Base-by-base conservation (phyloP, 2,888 invertebrate species). In the Alviniconcha strummeri region DNA sequence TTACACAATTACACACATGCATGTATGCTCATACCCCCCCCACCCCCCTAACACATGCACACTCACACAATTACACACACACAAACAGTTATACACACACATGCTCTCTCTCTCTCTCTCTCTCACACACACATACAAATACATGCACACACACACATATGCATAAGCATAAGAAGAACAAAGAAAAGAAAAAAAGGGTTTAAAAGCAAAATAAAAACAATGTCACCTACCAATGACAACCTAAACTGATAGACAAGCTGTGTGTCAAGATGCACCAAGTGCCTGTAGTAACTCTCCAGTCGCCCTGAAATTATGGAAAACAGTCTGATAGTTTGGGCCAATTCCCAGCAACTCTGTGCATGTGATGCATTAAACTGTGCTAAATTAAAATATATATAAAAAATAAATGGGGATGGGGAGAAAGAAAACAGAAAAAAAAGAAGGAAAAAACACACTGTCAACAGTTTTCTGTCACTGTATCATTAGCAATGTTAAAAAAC, bases 161-260 rank as follows among this genome's bases (percentile, higher is more conserved):
- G 64, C 36, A 36, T 36, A 36, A 36, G 36, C 36, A 36, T 3
- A 36, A 36, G 36, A 36, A 36, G 36, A 36, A 36, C 36, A 36
- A 36, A 36, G 1, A 36, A 36, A 36, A 36, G 1, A 36, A 36
- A 36, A 36, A 36, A 36, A 36, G 36, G 0, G 36, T 36, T 36
- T 36, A 36, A 36, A 36, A 36, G 36, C 36, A 36, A 36, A 36
- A 36, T 36, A 55, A 54, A 11, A 75, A 15, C 17, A 75, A 55
- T 15, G 8, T 15, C 4, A 36, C 81, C 71, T 72, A 84, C 81
- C 84, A 84, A 17, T 15, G 78, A 84, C 69, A 78, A 54, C 57
- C 15, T 74, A 55, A 54, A 84, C 52, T 57, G 77, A 60, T n/a
- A 67, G 36, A 55, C 52, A 19, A 84, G 72, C 55, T 67, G 13